A percentile compares a stretch with the other conserved stretches of the same genome.
Evolutionary conservation across 2,113 vertebrate species (phyloP).

Genomic region (Stercorarius parasiticus): DNA sequence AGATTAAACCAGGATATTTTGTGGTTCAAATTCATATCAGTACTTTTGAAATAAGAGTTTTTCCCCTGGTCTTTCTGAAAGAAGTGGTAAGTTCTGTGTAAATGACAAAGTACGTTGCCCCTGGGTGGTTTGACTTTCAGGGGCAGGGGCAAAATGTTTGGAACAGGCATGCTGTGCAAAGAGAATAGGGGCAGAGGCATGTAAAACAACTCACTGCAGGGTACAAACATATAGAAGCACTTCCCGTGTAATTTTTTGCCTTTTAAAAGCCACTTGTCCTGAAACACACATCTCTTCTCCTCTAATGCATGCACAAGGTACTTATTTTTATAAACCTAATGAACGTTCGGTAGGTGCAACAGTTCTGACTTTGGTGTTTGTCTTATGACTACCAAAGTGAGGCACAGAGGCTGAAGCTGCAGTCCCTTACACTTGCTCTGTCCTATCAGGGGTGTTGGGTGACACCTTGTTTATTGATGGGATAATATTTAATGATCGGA

Average conservation of each 20-base stretch:
- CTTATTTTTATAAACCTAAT: neutral
- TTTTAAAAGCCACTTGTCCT: neutral
- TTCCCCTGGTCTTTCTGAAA: neutral
- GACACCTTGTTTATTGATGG: neutral
- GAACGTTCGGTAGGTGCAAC: neutral
- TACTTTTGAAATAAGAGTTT: neutral
- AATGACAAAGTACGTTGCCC: neutral
- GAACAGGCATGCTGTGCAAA: neutral
- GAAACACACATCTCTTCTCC: neutral
- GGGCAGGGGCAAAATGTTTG: neutral
- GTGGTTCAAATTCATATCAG: neutral
- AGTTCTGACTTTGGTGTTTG: neutral
- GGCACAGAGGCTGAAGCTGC: neutral
- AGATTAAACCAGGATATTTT: neutral
- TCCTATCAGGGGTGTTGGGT: neutral
- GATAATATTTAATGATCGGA: neutral
- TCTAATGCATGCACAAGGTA: neutral
- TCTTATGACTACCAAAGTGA: neutral
- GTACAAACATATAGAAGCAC: neutral
- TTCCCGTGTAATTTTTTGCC: neutral
- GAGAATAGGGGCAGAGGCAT: neutral
- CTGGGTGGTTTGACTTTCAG: neutral
- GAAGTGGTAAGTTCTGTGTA: neutral
- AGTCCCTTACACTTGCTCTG: neutral
- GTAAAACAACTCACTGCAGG: neutral